Conservation (phyloP, 2,113 vertebrate species). For the Tympanuchus pallidicinctus region DNA sequence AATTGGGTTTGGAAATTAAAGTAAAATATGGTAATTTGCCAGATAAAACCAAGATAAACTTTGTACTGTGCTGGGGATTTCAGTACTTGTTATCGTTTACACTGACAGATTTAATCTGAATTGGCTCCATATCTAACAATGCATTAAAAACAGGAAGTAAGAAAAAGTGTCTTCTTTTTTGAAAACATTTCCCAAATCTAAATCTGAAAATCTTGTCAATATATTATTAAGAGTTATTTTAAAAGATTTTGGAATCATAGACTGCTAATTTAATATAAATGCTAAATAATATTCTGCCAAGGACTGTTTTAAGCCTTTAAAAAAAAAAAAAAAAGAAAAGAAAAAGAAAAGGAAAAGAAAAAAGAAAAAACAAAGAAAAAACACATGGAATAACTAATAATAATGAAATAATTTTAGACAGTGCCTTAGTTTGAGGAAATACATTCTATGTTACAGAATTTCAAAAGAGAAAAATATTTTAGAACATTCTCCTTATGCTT, state of each 20-base stretch:
- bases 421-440: conserved; percentile 24
- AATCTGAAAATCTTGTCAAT: background rate
- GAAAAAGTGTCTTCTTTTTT: background rate
- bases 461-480: conserved; percentile 69
- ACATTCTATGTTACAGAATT: conserved; percentile 40
- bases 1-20: background rate
- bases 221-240: background rate
- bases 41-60: background rate
- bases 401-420: background rate
- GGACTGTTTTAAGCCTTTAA: background rate
- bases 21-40: background rate
- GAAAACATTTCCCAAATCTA: background rate
- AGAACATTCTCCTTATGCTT: conserved; percentile 38
- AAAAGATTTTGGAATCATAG: conserved; percentile 11
- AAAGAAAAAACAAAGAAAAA: background rate
- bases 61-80: background rate
- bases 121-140: background rate
- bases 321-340: background rate
- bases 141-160: background rate
- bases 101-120: background rate
- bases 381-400: background rate
- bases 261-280: conserved; percentile 24
- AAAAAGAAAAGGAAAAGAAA: background rate
- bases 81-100: background rate
- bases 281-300: background rate